Base-by-base conservation (phyloP, 2,113 vertebrate species). In the Odontophorus gujanensis region DNA sequence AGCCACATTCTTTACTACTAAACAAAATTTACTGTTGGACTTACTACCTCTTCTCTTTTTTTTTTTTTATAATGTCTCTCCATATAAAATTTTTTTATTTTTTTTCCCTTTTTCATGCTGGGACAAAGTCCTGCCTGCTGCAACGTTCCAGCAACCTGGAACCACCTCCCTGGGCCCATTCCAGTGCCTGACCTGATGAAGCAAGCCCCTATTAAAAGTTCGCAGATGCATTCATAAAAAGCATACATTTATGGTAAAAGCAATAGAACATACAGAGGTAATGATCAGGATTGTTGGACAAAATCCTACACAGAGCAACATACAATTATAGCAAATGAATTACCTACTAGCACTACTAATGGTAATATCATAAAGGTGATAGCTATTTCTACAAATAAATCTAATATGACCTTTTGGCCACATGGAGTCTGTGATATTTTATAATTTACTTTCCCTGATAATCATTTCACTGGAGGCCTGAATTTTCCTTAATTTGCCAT, bases 371-470 rank as follows among this genome's bases (percentile, higher is more conserved):
- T 71, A 90, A 89, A 91, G 57, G 74, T 61, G n/a, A 91, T 59
- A 71, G 22, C 47, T 91, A 45, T 87, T 91, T 92, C 75, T 61
- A 81, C 57, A 87, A 83, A 96, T 89, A 96, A 92, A 94, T 83
- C 79, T 93, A 71, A 88, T 90, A 86, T 75, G 17, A 94, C 36
- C 47, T 88, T 95, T 92, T 78, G 18, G 63, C 57, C 61, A 81
- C 58, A 42, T 81, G 57, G 47, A 78, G 61, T 63, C 40, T 74
- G n/a, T 16, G 18, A 68, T 78, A 83, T 67, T 92, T 92, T 78
- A 25, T 71, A 85, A 89, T 85, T 92, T 90, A 85, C 61, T 80
- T 63, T 87, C 47, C 65, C 74, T 85, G 58, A 65, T 68, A 92
- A 91, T 83, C 1, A 2, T 72, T 87, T 91, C 61, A 82, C 57